A percentile compares a stretch with the other conserved stretches of the same genome.
phyloP scores from a whole-genome alignment of 2,888 invertebrate species.

The Leptothorax acervorum region DNA sequence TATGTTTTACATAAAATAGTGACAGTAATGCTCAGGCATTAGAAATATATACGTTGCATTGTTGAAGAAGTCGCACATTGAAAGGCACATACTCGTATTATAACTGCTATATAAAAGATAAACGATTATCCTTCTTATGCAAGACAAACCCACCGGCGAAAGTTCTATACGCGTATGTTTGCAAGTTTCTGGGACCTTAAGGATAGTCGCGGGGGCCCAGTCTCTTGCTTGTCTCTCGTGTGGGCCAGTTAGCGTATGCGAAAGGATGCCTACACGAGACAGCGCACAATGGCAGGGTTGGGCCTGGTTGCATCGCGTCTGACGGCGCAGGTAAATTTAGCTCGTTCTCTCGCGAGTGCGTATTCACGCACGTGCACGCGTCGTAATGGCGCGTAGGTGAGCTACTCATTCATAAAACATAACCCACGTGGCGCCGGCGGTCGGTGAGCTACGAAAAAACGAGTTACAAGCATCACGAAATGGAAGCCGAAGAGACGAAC shows the following conservation, averaged over 20 bases:
- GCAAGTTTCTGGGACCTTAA: conserved; percentile 12
- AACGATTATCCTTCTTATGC: conserved; percentile 22
- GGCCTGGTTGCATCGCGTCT: conserved; percentile 71
- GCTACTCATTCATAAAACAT: conserved; percentile 82
- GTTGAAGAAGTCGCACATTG: background rate
- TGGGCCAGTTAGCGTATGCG: conserved; percentile 65
- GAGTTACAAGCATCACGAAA: conserved; percentile 25
- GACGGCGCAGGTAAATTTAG: conserved; percentile 74
- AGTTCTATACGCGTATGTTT: conserved; percentile 15
- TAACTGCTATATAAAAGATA: conserved; percentile 21
- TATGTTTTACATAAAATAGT: background rate
- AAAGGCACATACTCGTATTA: background rate
- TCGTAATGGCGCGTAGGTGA: conserved; percentile 80
- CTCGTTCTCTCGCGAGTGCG: conserved; percentile 49
- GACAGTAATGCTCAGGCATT: background rate
- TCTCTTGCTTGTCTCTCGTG: conserved; percentile 58
- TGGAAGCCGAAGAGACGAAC: conserved; percentile 37
- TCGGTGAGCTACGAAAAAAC: conserved; percentile 20
- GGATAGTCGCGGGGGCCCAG: conserved; percentile 21
- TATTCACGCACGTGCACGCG: conserved; percentile 56
- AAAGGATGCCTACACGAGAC: conserved; percentile 65
- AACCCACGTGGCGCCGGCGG: conserved; percentile 77
- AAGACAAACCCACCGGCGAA: conserved; percentile 32
- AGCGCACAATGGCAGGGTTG: conserved; percentile 77
- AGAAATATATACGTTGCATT: background rate